phyloP scores from a whole-genome alignment of 2,888 invertebrate genomes.

The Rhopalosiphum nymphaeae region DNA sequence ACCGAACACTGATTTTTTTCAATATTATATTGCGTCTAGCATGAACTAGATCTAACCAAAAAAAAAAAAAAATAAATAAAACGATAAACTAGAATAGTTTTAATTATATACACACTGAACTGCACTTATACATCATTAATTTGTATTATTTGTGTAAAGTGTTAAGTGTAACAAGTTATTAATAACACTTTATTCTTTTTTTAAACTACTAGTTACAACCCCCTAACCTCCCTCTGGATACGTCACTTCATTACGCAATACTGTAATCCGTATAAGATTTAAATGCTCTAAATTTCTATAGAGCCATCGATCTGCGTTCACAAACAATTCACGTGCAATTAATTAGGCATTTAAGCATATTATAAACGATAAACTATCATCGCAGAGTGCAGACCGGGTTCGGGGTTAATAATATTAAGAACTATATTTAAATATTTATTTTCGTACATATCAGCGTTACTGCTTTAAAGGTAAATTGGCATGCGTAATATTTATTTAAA shows the following conservation, averaged over 20 bases:
- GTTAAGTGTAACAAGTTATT: too few relatives aligned
- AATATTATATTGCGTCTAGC: background rate
- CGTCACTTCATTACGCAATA: background rate
- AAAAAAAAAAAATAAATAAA: background rate
- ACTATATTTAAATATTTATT: background rate
- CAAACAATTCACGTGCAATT: background rate
- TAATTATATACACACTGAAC: too few relatives aligned
- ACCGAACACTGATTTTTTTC: background rate
- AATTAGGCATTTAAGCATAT: background rate
- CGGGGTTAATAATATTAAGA: background rate
- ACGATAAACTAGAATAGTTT: too few relatives aligned
- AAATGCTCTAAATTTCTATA: background rate
- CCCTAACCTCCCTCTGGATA: too few relatives aligned
- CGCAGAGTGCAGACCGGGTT: background rate
- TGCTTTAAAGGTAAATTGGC: background rate
- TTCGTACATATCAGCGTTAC: background rate
- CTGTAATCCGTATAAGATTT: background rate
- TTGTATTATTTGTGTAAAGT: too few relatives aligned
- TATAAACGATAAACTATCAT: background rate
- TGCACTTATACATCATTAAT: too few relatives aligned
- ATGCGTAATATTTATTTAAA: background rate
- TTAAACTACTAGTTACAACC: too few relatives aligned
- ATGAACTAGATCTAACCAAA: background rate
- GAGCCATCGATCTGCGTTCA: background rate
- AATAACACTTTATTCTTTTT: too few relatives aligned